Conservation (phyloP, 1,140 invertebrate genomes). For the Cherax destructor region DNA sequence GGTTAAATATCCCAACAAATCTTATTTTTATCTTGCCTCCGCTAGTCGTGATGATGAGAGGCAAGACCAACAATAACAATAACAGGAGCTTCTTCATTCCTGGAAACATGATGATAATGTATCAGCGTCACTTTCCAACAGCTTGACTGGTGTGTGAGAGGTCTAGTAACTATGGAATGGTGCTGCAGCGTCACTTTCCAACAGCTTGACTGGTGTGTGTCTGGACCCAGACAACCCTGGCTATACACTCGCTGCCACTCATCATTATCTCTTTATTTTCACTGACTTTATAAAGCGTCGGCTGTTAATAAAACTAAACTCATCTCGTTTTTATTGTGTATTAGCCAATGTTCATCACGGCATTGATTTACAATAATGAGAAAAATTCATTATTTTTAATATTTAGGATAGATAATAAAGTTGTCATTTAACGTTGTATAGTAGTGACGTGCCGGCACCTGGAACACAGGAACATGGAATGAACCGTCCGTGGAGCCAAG, state of each 20-base stretch:
- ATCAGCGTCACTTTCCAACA: neutral
- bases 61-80: constrained; percentile 27
- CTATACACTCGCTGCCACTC: neutral
- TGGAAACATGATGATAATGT: neutral
- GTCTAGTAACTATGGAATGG: too few relatives aligned
- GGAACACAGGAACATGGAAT: neutral
- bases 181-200: neutral
- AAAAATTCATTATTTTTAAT: neutral
- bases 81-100: constrained; percentile 34
- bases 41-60: constrained; percentile 24
- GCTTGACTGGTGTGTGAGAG: too few relatives aligned
- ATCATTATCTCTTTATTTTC: neutral
- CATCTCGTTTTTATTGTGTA: neutral
- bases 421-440: neutral
- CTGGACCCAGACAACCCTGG: too few relatives aligned
- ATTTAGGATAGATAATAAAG: neutral
- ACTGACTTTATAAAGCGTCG: neutral
- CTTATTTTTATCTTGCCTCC: neutral
- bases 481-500: neutral
- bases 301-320: neutral
- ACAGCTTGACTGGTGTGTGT: too few relatives aligned
- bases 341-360: neutral
- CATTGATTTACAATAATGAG: too few relatives aligned
- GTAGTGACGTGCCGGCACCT: neutral
- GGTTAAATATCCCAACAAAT: too few relatives aligned